Evolutionary conservation across 2,888 invertebrate genomes (phyloP).

Genomic region (Agrochola macilenta): DNA sequence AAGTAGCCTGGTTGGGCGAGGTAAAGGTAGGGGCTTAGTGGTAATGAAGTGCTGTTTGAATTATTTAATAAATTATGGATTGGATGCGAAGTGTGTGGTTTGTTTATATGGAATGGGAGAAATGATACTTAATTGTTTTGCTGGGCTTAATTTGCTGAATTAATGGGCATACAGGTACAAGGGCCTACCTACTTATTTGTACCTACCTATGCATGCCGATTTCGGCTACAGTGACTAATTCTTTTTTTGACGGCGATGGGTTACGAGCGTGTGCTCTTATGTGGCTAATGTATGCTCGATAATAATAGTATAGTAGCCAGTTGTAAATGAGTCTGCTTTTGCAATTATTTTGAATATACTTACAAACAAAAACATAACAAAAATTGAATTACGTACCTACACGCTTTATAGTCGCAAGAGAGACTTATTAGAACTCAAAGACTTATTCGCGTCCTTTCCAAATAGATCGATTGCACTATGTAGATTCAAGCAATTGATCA

Average conservation of each 20-base stretch:
- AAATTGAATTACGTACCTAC: not conserved
- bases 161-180: not conserved
- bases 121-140: slow-evolving; percentile 11
- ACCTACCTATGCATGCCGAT: too few relatives aligned
- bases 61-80: slow-evolving; percentile 40
- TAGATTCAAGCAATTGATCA: not conserved
- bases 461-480: not conserved
- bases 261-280: too few relatives aligned
- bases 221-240: too few relatives aligned
- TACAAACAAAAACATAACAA: not conserved
- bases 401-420: too few relatives aligned
- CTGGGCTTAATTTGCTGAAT: not conserved
- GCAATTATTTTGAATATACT: not conserved
- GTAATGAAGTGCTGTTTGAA: slow-evolving; percentile 58
- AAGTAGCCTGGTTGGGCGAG: slow-evolving; percentile 51
- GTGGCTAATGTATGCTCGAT: not conserved
- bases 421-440: not conserved
- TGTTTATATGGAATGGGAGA: not conserved
- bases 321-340: not conserved
- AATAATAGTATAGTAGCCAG: not conserved
- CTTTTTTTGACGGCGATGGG: too few relatives aligned
- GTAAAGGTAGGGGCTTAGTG: slow-evolving; percentile 61
- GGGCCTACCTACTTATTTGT: not conserved
- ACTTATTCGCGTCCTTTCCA: not conserved
- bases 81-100: slow-evolving; percentile 24